phyloP scores from a whole-genome alignment of 2,113 vertebrate species.

The Tachysurus fulvidraco region DNA sequence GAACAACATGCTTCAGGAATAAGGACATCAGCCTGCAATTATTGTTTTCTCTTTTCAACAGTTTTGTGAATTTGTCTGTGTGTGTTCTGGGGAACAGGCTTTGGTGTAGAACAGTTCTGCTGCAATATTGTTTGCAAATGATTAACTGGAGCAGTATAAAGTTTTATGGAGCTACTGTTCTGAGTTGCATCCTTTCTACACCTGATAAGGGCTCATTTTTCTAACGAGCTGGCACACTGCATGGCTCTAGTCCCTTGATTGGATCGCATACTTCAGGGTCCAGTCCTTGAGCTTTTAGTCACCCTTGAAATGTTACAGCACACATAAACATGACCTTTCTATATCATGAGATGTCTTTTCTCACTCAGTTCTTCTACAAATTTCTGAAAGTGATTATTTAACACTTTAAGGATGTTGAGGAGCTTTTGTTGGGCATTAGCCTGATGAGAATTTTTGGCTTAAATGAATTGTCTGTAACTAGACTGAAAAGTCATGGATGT shows the following conservation, averaged over 20 bases:
- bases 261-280: no score
- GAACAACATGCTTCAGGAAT: conserved; percentile 67
- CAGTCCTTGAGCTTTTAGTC: conserved; percentile 58
- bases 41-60: conserved; percentile 71
- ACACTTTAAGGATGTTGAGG: conserved; percentile 69
- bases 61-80: conserved; percentile 54
- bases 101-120: conserved; percentile 47
- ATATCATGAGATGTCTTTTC: conserved; percentile 15
- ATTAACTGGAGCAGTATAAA: conserved; percentile 73
- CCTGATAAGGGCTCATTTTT: conserved; percentile 94
- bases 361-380: conserved; percentile 52
- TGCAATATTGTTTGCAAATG: conserved; percentile 66
- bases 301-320: conserved; percentile 62
- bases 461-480: conserved; percentile 63
- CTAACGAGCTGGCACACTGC: no score
- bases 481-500: conserved; percentile 38
- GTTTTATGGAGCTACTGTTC: conserved; percentile 73
- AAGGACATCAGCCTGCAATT: conserved; percentile 70
- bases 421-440: conserved; percentile 70
- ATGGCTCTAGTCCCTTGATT: no score
- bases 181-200: conserved; percentile 79
- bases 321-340: conserved; percentile 19
- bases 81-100: neutral
- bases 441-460: conserved; percentile 70
- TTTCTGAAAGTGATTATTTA: conserved; percentile 71